A percentile compares a stretch with the other conserved stretches of the same genome.
Evolutionary conservation across 2,797 vertebrate genomes (phyloP).

Genomic region (Lepus townsendii): DNA sequence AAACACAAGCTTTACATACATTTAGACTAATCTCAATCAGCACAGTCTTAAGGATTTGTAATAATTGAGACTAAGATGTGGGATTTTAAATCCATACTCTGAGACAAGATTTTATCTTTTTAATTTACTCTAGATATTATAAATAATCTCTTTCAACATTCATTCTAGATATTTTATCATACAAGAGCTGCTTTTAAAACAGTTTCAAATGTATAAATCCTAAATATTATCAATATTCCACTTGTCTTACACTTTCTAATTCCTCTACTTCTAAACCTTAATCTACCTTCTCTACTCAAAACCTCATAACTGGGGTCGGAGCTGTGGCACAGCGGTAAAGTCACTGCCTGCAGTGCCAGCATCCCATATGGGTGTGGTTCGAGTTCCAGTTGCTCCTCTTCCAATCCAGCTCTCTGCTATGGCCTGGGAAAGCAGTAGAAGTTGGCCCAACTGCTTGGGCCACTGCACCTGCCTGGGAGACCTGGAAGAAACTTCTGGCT

Average conservation of each 20-base stretch:
- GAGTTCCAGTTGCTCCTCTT: too few relatives aligned
- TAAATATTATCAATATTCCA: neutral
- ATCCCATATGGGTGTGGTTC: too few relatives aligned
- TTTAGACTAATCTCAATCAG: neutral
- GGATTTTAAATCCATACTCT: neutral
- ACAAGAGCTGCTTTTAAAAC: neutral
- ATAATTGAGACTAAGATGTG: neutral
- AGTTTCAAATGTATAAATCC: neutral
- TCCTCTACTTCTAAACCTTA: neutral
- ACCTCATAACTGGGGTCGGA: neutral
- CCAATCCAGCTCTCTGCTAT: too few relatives aligned
- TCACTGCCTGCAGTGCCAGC: too few relatives aligned
- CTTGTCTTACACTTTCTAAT: neutral
- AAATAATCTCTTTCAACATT: neutral
- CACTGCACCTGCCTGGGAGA: too few relatives aligned
- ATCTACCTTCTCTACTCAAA: neutral
- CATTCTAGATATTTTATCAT: neutral
- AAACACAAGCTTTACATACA: slow-evolving; percentile 41
- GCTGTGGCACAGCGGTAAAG: too few relatives aligned
- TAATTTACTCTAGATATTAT: neutral
- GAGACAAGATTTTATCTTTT: neutral
- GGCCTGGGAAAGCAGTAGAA: too few relatives aligned
- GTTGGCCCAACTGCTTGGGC: too few relatives aligned
- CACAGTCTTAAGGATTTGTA: neutral
- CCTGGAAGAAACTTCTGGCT: too few relatives aligned